Conservation (phyloP, 2,113 vertebrate species). For the Pelobates fuscus region DNA sequence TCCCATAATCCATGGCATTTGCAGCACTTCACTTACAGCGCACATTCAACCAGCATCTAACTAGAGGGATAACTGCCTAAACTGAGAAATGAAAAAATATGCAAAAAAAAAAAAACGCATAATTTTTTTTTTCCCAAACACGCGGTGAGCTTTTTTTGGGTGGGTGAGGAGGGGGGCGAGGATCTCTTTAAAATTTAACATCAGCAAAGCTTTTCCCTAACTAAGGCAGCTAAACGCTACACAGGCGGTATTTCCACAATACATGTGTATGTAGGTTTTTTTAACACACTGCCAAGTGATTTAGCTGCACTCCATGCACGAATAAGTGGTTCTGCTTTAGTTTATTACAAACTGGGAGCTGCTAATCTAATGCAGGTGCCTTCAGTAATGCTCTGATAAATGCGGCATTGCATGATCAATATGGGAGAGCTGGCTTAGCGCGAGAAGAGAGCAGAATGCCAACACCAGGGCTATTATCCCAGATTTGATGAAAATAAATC, state of each 20-base stretch:
- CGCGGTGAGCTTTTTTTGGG: too few species aligned
- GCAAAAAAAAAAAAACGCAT: too few species aligned
- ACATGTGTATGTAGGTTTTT: too few species aligned
- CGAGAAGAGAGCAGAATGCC: conserved; percentile 8
- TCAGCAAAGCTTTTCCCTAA: too few species aligned
- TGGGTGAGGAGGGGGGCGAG: too few species aligned
- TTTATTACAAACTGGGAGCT: background rate
- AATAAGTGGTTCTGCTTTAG: background rate
- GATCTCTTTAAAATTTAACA: too few species aligned
- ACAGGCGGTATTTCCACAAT: too few species aligned
- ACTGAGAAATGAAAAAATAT: too few species aligned
- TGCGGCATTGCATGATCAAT: conserved; percentile 12
- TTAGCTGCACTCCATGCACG: background rate
- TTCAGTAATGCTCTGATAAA: conserved; percentile 25
- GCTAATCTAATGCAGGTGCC: conserved; percentile 28
- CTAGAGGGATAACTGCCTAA: background rate
- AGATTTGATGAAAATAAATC: conserved; percentile 10
- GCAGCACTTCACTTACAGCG: background rate
- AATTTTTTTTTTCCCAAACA: too few species aligned
- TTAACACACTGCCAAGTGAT: background rate
- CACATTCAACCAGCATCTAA: background rate
- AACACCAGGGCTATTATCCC: conserved; percentile 8
- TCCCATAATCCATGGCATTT: background rate
- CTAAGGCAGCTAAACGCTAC: too few species aligned
- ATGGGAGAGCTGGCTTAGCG: conserved; percentile 4